These are phyloP conservation scores for Turritopsis dohrnii DNA, from an alignment of 30 jellyfish, hydroid and myxozoan genomes.

Conservation along the genomic window DNA sequence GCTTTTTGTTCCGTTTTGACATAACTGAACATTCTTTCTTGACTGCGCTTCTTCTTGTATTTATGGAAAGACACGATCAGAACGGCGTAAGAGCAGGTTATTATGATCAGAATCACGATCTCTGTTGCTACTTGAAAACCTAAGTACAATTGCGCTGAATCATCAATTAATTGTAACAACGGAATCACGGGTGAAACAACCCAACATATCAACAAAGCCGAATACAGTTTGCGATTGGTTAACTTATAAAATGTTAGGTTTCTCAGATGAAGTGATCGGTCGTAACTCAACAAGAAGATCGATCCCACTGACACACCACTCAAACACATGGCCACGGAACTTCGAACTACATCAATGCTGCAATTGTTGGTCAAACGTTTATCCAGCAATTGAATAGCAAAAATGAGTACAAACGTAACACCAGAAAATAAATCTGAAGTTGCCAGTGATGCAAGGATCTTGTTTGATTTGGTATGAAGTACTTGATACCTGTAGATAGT, in stretches of 20 bases:
- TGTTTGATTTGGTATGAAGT: neutral
- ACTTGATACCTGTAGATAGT: neutral
- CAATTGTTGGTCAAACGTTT: neutral
- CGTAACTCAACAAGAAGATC: neutral
- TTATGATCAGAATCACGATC: neutral
- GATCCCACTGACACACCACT: neutral
- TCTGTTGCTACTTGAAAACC: neutral
- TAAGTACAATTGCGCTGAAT: neutral
- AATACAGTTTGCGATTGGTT: neutral
- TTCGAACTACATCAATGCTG: neutral
- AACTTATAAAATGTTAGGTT: neutral
- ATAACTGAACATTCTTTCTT: slow-evolving; percentile 1
- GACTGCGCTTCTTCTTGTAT: neutral
- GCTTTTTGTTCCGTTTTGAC: neutral
- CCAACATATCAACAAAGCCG: neutral
- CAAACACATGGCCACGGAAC: neutral
- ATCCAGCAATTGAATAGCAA: neutral
- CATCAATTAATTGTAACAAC: neutral
- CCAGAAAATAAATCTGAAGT: slow-evolving; percentile 3
- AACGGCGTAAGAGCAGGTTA: neutral
- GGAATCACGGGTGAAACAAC: neutral
- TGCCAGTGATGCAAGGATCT: slow-evolving; percentile 18
- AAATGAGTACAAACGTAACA: neutral
- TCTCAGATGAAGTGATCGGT: neutral
- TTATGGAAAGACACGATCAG: neutral